Evolutionary conservation across 2,888 invertebrate species (phyloP).

Genomic region (Rhaphigaster nebulosa): DNA sequence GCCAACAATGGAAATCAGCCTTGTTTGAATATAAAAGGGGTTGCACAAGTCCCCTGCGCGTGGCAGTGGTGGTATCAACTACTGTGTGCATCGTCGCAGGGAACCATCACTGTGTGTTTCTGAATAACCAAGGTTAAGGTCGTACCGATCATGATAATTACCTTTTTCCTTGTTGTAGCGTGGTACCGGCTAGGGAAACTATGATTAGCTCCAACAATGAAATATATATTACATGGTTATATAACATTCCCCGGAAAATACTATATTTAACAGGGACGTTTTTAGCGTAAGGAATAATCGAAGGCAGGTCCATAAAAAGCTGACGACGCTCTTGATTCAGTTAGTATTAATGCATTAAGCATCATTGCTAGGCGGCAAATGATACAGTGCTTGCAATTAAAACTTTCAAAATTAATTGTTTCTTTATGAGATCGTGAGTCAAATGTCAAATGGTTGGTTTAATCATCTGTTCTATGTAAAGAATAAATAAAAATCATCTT

Average conservation of each 20-base stretch:
- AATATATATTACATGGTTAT: neutral
- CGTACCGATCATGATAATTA: neutral
- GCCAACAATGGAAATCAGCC: conserved; percentile 28
- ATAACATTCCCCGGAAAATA: neutral
- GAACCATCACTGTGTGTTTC: neutral
- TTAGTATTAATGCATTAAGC: too few relatives aligned
- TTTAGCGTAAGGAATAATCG: too few relatives aligned
- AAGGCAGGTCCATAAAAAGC: too few relatives aligned
- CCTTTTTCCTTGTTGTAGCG: neutral
- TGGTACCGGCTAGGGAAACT: neutral
- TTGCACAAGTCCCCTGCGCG: neutral
- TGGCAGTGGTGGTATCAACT: neutral
- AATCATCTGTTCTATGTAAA: too few relatives aligned
- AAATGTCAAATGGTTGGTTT: too few relatives aligned
- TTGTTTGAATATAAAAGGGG: conserved; percentile 30
- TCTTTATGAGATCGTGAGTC: too few relatives aligned
- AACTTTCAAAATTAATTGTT: too few relatives aligned
- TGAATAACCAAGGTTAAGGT: neutral
- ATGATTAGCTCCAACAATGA: neutral
- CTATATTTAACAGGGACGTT: neutral
- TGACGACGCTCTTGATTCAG: too few relatives aligned
- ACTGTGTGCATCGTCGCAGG: neutral
- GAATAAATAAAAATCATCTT: too few relatives aligned
- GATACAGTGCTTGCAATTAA: too few relatives aligned
- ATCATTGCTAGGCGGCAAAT: too few relatives aligned